A percentile compares a stretch with the other conserved stretches of the same genome.
phyloP scores from a whole-genome alignment of 2,888 invertebrate genomes.

The Vanessa cardui region DNA sequence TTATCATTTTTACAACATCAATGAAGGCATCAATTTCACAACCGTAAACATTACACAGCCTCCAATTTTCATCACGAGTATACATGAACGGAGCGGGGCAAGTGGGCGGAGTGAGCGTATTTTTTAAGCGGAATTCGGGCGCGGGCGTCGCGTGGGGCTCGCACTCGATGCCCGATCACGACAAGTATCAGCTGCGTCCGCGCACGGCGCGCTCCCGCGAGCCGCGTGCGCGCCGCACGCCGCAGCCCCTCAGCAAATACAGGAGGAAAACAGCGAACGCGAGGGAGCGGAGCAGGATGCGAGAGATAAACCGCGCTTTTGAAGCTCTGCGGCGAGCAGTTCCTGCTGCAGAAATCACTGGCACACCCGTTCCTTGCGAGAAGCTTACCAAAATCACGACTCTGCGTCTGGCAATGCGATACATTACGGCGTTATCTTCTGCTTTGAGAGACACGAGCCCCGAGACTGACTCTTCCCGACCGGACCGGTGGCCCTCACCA shows the following conservation, averaged over 20 bases:
- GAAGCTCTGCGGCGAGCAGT: slow-evolving; percentile 90
- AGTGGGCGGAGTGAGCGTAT: slow-evolving; percentile 75
- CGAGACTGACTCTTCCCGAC: slow-evolving; percentile 54
- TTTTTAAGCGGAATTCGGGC: slow-evolving; percentile 67
- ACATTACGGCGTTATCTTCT: slow-evolving; percentile 89
- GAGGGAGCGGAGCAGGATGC: slow-evolving; percentile 92
- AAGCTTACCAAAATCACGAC: slow-evolving; percentile 96
- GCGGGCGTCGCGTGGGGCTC: slow-evolving; percentile 60
- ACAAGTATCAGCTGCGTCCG: slow-evolving; percentile 81
- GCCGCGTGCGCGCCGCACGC: slow-evolving; percentile 83
- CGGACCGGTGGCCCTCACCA: slow-evolving; percentile 74
- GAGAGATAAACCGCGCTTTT: slow-evolving; percentile 95
- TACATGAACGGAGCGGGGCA: slow-evolving; percentile 75
- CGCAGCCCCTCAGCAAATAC: slow-evolving; percentile 93
- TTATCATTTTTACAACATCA: neutral
- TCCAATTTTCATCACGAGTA: slow-evolving; percentile 47
- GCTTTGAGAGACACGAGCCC: slow-evolving; percentile 79
- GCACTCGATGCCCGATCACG: slow-evolving; percentile 81
- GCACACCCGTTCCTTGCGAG: slow-evolving; percentile 84
- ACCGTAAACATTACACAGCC: slow-evolving; percentile 7
- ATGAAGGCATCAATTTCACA: slow-evolving; percentile 9
- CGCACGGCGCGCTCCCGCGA: slow-evolving; percentile 76
- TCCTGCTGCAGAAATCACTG: slow-evolving; percentile 84
- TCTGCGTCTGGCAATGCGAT: slow-evolving; percentile 92
- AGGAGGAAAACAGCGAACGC: slow-evolving; percentile 95